Percentiles rank a stretch among this genome's conserved stretches.
Evolutionary conservation across 2,113 vertebrate genomes (phyloP).

Genomic region (Perca schrenkii): DNA sequence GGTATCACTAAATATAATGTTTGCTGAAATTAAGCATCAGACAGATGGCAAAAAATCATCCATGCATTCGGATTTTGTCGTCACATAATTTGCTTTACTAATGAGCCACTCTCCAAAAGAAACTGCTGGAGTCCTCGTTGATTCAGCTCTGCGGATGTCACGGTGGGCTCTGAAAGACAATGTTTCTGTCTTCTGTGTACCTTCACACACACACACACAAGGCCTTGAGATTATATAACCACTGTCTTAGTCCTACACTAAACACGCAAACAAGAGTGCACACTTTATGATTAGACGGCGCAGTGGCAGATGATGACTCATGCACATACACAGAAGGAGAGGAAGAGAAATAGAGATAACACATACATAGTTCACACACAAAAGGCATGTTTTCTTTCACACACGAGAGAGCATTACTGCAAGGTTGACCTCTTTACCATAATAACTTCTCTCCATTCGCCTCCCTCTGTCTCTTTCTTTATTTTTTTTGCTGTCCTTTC

Average conservation of each 20-base stretch:
- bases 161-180: background rate
- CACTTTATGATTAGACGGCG: background rate
- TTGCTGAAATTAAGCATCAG: slow-evolving; percentile 23
- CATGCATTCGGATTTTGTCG: background rate
- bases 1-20: background rate
- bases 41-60: background rate
- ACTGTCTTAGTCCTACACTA: background rate
- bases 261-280: slow-evolving; percentile 6
- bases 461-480: slow-evolving; percentile 25
- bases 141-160: background rate
- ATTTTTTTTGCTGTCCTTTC: background rate
- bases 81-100: background rate
- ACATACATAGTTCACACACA: slow-evolving; percentile 11
- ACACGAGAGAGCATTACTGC: slow-evolving; percentile 55
- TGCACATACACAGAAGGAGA: background rate
- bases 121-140: background rate
- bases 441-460: slow-evolving; percentile 42
- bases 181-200: background rate
- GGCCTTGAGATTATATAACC: slow-evolving; percentile 12
- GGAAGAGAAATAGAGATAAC: background rate
- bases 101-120: background rate
- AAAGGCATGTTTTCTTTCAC: slow-evolving; percentile 54
- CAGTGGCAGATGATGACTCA: slow-evolving; percentile 10
- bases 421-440: slow-evolving; percentile 73
- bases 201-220: background rate